Evolutionary conservation across 2,888 invertebrate species (phyloP).

Genomic region (Eudemis profundana): DNA sequence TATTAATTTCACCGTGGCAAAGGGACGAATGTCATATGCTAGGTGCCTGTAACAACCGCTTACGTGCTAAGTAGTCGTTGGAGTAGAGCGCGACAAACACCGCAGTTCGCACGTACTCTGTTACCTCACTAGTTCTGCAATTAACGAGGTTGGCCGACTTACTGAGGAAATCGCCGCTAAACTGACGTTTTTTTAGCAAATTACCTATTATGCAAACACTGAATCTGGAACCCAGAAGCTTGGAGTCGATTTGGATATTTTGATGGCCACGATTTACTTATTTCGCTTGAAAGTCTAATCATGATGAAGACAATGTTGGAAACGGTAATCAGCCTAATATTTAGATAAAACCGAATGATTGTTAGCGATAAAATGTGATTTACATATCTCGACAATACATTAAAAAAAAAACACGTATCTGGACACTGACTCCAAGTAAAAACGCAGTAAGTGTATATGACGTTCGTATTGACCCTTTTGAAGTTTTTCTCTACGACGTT

Average conservation of each 20-base stretch:
- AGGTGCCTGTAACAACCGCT: background rate
- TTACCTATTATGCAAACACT: conserved; percentile 43
- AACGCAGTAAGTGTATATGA: no score
- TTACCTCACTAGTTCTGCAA: conserved; percentile 67
- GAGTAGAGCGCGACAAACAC: conserved; percentile 31
- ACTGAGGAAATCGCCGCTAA: conserved; percentile 43
- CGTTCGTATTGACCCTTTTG: no score
- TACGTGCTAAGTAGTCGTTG: background rate
- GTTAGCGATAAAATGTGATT: no score
- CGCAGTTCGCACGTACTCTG: conserved; percentile 58
- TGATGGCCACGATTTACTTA: conserved; percentile 5
- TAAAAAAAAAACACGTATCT: no score
- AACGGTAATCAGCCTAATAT: no score
- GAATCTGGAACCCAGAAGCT: conserved; percentile 30
- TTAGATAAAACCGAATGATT: no score
- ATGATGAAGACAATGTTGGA: background rate
- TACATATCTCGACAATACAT: no score
- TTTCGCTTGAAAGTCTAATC: background rate
- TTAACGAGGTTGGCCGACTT: conserved; percentile 59
- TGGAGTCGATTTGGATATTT: conserved; percentile 14
- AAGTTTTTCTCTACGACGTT: no score
- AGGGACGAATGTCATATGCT: background rate
- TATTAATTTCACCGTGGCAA: background rate
- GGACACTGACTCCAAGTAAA: no score
- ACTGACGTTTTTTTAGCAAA: conserved; percentile 40